Percentiles rank a stretch among this genome's conserved stretches.
Conservation (phyloP, 92 coral and sea anemone genomes). For the Plumapathes pennacea region DNA sequence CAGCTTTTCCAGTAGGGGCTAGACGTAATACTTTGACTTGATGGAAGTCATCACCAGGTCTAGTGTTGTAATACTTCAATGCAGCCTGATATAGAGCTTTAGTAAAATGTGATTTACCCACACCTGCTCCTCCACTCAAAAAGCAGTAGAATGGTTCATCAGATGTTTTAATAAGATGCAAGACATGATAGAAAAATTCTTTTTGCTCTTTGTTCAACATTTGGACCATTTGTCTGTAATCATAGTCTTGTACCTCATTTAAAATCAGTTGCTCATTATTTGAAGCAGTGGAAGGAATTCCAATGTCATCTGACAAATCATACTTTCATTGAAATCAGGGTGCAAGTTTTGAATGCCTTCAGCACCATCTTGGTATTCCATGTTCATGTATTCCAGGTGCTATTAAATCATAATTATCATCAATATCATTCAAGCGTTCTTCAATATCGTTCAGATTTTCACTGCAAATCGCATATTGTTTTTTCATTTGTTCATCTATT, state of each 20-base stretch:
- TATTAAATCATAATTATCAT: slow-evolving; percentile 9
- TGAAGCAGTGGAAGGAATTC: slow-evolving; percentile 19
- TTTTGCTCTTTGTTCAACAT: neutral
- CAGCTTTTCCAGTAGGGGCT: slow-evolving; percentile 33
- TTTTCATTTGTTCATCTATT: slow-evolving; percentile 27
- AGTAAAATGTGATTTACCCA: slow-evolving; percentile 20
- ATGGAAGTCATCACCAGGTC: slow-evolving; percentile 32
- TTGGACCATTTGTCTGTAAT: neutral
- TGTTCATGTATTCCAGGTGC: slow-evolving; percentile 34
- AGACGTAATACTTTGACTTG: slow-evolving; percentile 10
- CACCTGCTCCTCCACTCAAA: slow-evolving; percentile 40
- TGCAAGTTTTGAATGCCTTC: slow-evolving; percentile 29
- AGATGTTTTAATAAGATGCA: neutral
- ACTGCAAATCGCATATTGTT: slow-evolving; percentile 24
- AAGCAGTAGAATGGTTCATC: slow-evolving; percentile 18
- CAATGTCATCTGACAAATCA: slow-evolving; percentile 20
- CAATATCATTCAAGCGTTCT: slow-evolving; percentile 7
- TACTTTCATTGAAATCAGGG: slow-evolving; percentile 44
- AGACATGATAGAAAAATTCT: neutral
- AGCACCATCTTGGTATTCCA: slow-evolving; percentile 20
- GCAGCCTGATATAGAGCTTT: slow-evolving; percentile 39
- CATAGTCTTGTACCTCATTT: neutral
- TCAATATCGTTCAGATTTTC: slow-evolving; percentile 15
- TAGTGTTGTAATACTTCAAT: slow-evolving; percentile 17
- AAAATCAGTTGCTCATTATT: slow-evolving; percentile 1